Evolutionary conservation across 1,140 invertebrate species (phyloP).

Genomic region (Pseudomyrmex dendroicus): DNA sequence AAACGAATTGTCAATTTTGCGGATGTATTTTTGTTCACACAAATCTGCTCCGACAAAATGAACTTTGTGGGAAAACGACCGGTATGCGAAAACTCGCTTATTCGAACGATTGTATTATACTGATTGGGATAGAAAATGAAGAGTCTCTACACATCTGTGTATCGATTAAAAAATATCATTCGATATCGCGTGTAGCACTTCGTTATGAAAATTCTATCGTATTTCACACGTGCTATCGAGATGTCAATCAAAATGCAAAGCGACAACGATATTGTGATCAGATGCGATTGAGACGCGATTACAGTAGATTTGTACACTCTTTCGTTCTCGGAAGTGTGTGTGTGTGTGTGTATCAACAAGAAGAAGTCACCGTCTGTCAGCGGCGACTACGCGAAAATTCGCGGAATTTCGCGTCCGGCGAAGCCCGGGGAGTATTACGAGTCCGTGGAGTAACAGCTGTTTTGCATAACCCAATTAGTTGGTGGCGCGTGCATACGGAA

Average conservation of each 20-base stretch:
- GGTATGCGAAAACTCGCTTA: neutral
- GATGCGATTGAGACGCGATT: constrained; percentile 11
- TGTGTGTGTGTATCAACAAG: too few species aligned
- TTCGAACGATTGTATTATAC: neutral
- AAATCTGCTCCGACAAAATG: too few species aligned
- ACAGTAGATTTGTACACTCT: constrained; percentile 8
- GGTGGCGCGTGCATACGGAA: constrained; percentile 51
- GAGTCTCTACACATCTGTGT: neutral
- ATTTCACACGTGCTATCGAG: neutral
- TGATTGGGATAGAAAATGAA: neutral
- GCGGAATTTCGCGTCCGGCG: constrained; percentile 32
- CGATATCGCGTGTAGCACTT: neutral
- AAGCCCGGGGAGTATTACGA: constrained; percentile 29
- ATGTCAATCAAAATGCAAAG: constrained; percentile 31
- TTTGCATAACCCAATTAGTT: constrained; percentile 77
- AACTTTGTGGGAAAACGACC: too few species aligned
- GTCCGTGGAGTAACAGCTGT: constrained; percentile 67
- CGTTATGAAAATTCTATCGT: constrained; percentile 14
- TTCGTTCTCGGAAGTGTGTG: constrained; percentile 35
- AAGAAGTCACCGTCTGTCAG: constrained; percentile 5
- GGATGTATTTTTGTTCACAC: too few species aligned
- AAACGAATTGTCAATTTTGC: too few species aligned
- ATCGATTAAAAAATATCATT: neutral
- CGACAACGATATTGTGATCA: constrained; percentile 2
- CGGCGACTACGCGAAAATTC: constrained; percentile 17